A percentile compares a stretch with the other conserved stretches of the same genome.
Conservation (phyloP, 2,113 vertebrate species). For the Cebus imitator region DNA sequence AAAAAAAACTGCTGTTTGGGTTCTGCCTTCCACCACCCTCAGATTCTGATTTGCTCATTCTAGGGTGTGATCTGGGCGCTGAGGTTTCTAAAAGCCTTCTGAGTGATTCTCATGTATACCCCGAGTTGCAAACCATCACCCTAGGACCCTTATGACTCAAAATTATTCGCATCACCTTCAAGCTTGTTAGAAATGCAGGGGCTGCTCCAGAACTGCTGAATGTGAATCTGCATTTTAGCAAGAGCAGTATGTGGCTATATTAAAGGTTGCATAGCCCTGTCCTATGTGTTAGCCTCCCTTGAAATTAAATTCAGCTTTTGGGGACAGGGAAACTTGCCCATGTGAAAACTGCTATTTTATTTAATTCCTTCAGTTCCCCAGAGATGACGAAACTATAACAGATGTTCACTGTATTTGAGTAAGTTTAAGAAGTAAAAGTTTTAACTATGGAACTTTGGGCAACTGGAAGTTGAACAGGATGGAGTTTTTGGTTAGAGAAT, state of each 20-base stretch:
- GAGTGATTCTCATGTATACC: not conserved
- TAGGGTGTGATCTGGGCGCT: not conserved
- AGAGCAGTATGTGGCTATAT: not conserved
- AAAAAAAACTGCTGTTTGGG: not conserved
- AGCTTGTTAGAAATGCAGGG: not conserved
- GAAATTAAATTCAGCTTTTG: not conserved
- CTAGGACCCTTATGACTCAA: not conserved
- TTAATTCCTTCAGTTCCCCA: not conserved
- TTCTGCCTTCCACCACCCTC: not conserved
- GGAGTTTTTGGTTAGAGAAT: not conserved
- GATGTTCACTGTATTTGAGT: not conserved
- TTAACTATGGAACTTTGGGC: not conserved
- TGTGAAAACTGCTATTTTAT: not conserved
- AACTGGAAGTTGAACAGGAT: not conserved
- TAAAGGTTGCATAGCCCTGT: not conserved
- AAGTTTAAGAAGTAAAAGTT: not conserved
- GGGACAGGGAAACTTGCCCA: not conserved
- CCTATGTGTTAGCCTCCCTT: not conserved
- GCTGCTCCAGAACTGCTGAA: not conserved
- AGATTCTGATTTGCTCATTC: not conserved
- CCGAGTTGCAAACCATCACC: not conserved
- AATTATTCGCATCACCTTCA: not conserved
- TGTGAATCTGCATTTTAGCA: not conserved
- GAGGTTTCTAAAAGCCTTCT: not conserved
- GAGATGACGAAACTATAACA: not conserved